Percentiles rank a stretch among this genome's conserved stretches.
Conservation (phyloP, 2,888 invertebrate genomes). For the Pterobdella sp. region DNA sequence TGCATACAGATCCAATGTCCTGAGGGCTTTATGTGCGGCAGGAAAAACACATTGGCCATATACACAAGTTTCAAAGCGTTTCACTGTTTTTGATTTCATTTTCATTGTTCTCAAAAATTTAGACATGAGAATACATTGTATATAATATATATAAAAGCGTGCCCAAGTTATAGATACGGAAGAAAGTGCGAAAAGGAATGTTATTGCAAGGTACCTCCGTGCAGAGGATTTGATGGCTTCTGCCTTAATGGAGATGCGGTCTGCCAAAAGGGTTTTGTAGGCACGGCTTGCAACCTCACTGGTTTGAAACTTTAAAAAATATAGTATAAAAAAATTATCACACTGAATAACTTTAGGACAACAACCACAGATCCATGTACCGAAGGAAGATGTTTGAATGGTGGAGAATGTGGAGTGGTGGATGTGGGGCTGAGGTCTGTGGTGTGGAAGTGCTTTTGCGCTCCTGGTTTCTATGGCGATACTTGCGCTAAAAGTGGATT, state of each 20-base stretch:
- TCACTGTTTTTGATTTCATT: not conserved
- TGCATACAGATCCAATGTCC: conserved; percentile 16
- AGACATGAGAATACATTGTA: not conserved
- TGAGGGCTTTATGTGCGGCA: conserved; percentile 16
- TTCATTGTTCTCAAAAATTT: not conserved
- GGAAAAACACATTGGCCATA: conserved; percentile 8
- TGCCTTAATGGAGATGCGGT: not conserved
- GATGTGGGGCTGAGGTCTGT: conserved; percentile 1
- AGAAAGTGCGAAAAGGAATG: not conserved
- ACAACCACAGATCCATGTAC: conserved; percentile 19
- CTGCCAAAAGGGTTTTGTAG: conserved; percentile 8
- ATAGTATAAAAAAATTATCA: no score
- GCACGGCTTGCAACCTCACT: conserved; percentile 27
- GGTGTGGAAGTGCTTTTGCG: conserved; percentile 19
- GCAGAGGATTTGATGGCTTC: conserved; percentile 16
- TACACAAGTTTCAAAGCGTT: conserved; percentile 7
- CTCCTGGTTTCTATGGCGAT: conserved; percentile 12
- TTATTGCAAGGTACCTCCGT: not conserved
- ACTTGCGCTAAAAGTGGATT: conserved; percentile 19
- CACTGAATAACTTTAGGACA: no score
- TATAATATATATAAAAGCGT: not conserved
- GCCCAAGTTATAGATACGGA: conserved; percentile 6
- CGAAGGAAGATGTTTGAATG: not conserved
- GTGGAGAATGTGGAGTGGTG: not conserved
- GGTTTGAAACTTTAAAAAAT: conserved; percentile 12